phyloP scores from a whole-genome alignment of 2,888 invertebrate species.

The Rambutsinella grinnellia region DNA sequence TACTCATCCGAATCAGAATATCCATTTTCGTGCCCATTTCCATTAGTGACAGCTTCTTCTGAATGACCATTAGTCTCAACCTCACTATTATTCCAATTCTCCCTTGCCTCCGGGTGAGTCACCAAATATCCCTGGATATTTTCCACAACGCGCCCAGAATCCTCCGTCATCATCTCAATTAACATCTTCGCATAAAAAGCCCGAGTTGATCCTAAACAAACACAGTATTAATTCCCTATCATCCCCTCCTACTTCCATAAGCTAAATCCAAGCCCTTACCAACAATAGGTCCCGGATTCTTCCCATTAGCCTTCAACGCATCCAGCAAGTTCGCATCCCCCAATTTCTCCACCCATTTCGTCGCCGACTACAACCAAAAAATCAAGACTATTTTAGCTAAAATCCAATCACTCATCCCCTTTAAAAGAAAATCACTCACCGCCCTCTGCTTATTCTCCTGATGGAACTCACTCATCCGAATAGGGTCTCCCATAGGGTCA shows the following conservation, averaged over 20 bases:
- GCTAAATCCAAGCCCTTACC: constrained; percentile 31
- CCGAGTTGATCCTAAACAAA: constrained; percentile 44
- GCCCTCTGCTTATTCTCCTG: neutral
- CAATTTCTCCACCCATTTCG: constrained; percentile 11
- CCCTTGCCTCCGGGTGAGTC: constrained; percentile 11
- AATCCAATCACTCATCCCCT: neutral
- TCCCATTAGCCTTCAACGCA: constrained; percentile 16
- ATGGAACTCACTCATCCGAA: neutral
- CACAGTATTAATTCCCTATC: neutral
- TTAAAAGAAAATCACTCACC: neutral
- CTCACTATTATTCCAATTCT: constrained; percentile 10
- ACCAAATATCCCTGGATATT: constrained; percentile 21
- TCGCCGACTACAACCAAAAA: neutral
- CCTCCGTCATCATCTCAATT: constrained; percentile 12
- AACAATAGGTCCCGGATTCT: constrained; percentile 18
- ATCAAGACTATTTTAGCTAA: too few relatives aligned
- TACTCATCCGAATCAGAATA: constrained; percentile 54
- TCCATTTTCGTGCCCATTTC: constrained; percentile 43
- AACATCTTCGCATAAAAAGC: constrained; percentile 47
- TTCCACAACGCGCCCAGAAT: neutral
- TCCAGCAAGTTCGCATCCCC: constrained; percentile 22
- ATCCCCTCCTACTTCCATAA: too few relatives aligned
- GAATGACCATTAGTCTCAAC: neutral
- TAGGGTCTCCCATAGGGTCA: neutral
- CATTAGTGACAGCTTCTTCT: constrained; percentile 40